phyloP scores from a whole-genome alignment of 2,888 invertebrate species.

The Drosophila neutralis region DNA sequence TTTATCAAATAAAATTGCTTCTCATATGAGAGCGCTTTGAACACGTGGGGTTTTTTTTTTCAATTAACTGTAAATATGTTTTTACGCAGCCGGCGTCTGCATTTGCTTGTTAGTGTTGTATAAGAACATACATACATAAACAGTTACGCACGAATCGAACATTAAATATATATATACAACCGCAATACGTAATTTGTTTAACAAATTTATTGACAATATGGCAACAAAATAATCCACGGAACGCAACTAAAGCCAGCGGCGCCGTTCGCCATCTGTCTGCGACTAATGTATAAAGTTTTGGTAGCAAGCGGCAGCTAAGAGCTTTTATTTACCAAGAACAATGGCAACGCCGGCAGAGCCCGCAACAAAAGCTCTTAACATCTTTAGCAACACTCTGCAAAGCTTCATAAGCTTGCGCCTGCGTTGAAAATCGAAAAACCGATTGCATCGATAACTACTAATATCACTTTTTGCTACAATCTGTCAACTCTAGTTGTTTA shows the following conservation, averaged over 20 bases:
- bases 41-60: conserved; percentile 36
- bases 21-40: not conserved
- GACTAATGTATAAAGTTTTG: conserved; percentile 39
- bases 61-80: conserved; percentile 20
- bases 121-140: conserved; percentile 41
- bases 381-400: not conserved
- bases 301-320: conserved; percentile 39
- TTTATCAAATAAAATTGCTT: conserved; percentile 33
- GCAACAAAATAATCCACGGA: not conserved
- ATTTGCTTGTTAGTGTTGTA: conserved; percentile 59
- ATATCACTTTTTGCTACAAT: not conserved
- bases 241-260: conserved; percentile 8
- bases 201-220: conserved; percentile 26
- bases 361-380: conserved; percentile 14
- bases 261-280: conserved; percentile 31
- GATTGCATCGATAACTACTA: conserved; percentile 9
- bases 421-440: conserved; percentile 27
- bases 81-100: conserved; percentile 32
- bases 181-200: conserved; percentile 34
- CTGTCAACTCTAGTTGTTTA: conserved; percentile 29
- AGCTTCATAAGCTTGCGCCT: conserved; percentile 19
- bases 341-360: not conserved
- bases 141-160: conserved; percentile 15
- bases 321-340: conserved; percentile 35
- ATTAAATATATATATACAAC: conserved; percentile 3